phyloP scores from a whole-genome alignment of 2,888 invertebrate species.

The Tineola bisselliella region DNA sequence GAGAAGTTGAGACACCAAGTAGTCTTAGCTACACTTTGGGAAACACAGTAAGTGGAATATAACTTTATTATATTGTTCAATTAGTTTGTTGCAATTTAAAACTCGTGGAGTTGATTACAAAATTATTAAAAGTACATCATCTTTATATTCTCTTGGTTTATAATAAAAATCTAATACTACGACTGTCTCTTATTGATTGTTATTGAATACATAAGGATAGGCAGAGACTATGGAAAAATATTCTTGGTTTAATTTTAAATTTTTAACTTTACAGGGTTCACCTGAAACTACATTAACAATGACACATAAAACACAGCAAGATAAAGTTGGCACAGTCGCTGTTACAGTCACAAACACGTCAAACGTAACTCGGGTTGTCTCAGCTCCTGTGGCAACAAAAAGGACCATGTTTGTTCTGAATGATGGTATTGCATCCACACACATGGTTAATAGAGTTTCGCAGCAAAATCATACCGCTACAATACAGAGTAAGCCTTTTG shows the following conservation, averaged over 20 bases:
- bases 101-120: no score
- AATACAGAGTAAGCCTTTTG: slow-evolving; percentile 49
- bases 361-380: slow-evolving; percentile 53
- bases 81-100: no score
- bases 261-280: slow-evolving; percentile 43
- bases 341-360: slow-evolving; percentile 54
- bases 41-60: slow-evolving; percentile 50
- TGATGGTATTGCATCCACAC: slow-evolving; percentile 38
- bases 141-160: no score
- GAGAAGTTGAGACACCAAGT: slow-evolving; percentile 59
- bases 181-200: no score
- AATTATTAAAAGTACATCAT: no score
- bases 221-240: no score
- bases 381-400: slow-evolving; percentile 43
- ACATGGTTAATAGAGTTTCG: slow-evolving; percentile 50
- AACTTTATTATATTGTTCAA: no score
- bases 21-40: slow-evolving; percentile 62
- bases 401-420: slow-evolving; percentile 63
- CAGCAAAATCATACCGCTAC: slow-evolving; percentile 62
- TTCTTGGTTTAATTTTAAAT: not conserved
- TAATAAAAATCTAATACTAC: no score
- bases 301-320: slow-evolving; percentile 62
- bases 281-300: slow-evolving; percentile 62
- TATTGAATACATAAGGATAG: no score
- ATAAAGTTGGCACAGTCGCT: slow-evolving; percentile 53